Percentiles rank a stretch among this genome's conserved stretches.
phyloP scores from a whole-genome alignment of 2,797 vertebrate genomes.

The Mallotus villosus region DNA sequence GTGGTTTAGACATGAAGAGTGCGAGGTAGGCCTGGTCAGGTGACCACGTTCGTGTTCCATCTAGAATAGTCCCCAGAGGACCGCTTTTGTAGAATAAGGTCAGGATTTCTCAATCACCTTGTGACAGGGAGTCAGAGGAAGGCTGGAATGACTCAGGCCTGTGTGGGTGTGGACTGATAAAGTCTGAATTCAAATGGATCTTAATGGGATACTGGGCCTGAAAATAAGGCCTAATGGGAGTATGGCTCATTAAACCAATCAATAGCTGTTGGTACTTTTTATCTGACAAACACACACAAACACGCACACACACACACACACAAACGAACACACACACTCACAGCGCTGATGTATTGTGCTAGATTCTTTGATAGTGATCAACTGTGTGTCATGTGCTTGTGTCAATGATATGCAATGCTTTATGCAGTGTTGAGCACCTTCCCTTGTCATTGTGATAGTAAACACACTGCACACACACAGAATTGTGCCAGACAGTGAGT shows the following conservation, averaged over 20 bases:
- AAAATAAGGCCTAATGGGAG: neutral
- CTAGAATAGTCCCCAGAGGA: slow-evolving; percentile 48
- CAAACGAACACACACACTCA: slow-evolving; percentile 21
- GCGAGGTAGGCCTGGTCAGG: slow-evolving; percentile 53
- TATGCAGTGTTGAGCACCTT: too few species aligned
- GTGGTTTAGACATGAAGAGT: slow-evolving; percentile 59
- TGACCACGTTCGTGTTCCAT: slow-evolving; percentile 59
- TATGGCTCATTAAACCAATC: neutral
- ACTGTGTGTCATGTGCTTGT: too few species aligned
- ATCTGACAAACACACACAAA: neutral
- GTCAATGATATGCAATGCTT: too few species aligned
- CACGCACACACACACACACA: neutral
- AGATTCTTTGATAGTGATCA: neutral
- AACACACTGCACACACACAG: too few species aligned
- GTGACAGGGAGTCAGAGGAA: slow-evolving; percentile 27
- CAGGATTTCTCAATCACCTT: slow-evolving; percentile 51
- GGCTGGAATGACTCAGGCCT: neutral
- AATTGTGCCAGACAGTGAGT: too few species aligned
- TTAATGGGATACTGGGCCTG: neutral
- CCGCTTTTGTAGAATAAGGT: slow-evolving; percentile 39
- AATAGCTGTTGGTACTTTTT: neutral
- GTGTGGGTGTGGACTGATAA: slow-evolving; percentile 19
- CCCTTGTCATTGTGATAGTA: too few species aligned
- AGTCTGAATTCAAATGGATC: neutral
- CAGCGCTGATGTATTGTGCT: neutral